Conservation (phyloP, 2,797 vertebrate genomes). For the Spondyliosoma cantharus region DNA sequence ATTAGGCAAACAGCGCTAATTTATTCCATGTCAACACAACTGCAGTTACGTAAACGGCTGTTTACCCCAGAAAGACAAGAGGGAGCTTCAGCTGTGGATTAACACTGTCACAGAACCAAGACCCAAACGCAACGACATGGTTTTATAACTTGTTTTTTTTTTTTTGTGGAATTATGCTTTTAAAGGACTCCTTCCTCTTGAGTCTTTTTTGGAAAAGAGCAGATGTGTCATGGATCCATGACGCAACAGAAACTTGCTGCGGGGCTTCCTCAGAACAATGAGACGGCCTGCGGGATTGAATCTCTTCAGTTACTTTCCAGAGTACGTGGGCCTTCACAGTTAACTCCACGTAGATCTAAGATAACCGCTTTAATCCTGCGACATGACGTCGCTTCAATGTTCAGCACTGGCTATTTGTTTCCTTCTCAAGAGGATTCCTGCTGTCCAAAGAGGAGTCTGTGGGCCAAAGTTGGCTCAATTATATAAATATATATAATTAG, state of each 20-base stretch:
- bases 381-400: not conserved
- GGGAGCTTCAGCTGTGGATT: not conserved
- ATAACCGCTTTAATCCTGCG: not conserved
- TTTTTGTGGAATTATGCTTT: not conserved
- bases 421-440: too few relatives aligned
- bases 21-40: conserved; percentile 22
- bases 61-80: conserved; percentile 28
- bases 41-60: conserved; percentile 14
- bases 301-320: not conserved
- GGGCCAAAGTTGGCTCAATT: too few relatives aligned
- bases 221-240: conserved; percentile 14
- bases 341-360: not conserved
- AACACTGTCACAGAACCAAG: not conserved
- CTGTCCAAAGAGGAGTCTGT: too few relatives aligned
- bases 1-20: conserved; percentile 16
- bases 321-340: not conserved
- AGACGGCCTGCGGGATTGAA: not conserved
- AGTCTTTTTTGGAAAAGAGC: not conserved
- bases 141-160: not conserved
- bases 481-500: too few relatives aligned
- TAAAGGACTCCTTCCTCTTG: not conserved
- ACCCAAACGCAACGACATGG: not conserved
- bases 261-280: conserved; percentile 18
- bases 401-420: not conserved
- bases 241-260: conserved; percentile 40